These are phyloP conservation scores for Lucifuga dentata DNA, from an alignment of 2,113 vertebrate genomes.

Conservation along the genomic window DNA sequence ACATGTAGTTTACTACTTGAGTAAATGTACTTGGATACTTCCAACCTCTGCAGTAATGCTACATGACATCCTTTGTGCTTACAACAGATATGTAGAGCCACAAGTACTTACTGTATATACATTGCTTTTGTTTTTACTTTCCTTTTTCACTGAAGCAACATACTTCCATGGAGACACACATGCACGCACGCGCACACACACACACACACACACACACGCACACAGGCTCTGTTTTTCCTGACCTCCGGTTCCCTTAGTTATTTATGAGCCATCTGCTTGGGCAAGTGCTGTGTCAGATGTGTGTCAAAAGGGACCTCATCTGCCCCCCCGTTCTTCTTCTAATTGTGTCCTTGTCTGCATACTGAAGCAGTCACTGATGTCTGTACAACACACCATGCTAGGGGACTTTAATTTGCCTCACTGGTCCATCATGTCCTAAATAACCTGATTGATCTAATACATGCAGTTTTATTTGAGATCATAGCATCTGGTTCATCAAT, in stretches of 20 bases:
- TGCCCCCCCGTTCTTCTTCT: constrained; percentile 58
- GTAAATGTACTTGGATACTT: too few species aligned
- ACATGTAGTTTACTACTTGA: too few species aligned
- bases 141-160: background rate
- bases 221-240: constrained; percentile 29
- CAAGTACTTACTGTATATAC: background rate
- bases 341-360: constrained; percentile 69
- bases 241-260: constrained; percentile 76
- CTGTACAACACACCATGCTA: constrained; percentile 26
- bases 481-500: constrained; percentile 66
- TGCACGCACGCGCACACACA: constrained; percentile 14
- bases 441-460: constrained; percentile 67
- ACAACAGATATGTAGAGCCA: background rate
- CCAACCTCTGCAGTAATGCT: too few species aligned
- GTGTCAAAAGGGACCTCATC: constrained; percentile 76
- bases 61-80: too few species aligned
- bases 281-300: constrained; percentile 72
- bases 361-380: constrained; percentile 31
- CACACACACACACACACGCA: background rate
- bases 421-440: constrained; percentile 64
- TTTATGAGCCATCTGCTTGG: constrained; percentile 85
- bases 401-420: constrained; percentile 29
- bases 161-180: background rate
- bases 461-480: constrained; percentile 70
- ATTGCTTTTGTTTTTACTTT: constrained; percentile 20